These are phyloP conservation scores for Cheilosia soror DNA, from an alignment of 2,888 invertebrate genomes.

Conservation along the genomic window DNA sequence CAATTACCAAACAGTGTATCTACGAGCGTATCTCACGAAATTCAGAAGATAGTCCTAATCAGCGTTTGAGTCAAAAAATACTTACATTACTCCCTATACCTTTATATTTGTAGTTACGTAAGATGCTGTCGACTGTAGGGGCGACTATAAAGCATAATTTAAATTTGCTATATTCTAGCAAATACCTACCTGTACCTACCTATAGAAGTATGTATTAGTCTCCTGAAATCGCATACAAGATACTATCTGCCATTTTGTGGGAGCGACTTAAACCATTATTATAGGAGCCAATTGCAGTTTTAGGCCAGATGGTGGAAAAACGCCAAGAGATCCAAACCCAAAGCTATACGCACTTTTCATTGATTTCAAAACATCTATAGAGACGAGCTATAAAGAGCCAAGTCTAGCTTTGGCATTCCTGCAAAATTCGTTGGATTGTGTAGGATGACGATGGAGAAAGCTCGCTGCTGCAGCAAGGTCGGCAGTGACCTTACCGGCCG, in stretches of 20 bases:
- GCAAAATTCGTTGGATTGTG: too few species aligned
- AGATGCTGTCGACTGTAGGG: background rate
- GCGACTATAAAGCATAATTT: background rate
- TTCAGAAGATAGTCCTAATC: slow-evolving; percentile 34
- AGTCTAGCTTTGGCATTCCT: too few species aligned
- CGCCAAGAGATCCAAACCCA: background rate
- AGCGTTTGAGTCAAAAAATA: slow-evolving; percentile 7
- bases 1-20: slow-evolving; percentile 35
- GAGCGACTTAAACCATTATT: too few species aligned
- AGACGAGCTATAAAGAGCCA: too few species aligned
- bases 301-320: background rate
- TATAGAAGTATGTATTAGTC: too few species aligned
- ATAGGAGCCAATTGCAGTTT: too few species aligned
- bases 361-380: too few species aligned
- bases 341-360: background rate
- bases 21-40: background rate
- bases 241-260: too few species aligned
- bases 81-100: background rate
- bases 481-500: background rate
- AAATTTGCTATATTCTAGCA: background rate
- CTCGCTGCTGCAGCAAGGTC: background rate
- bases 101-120: background rate
- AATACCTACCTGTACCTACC: too few species aligned
- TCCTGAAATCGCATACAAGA: too few species aligned
- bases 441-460: too few species aligned